These are phyloP conservation scores for Pachyrhynchus sulphureomaculatus DNA, from an alignment of 1,140 invertebrate species.

Conservation along the genomic window DNA sequence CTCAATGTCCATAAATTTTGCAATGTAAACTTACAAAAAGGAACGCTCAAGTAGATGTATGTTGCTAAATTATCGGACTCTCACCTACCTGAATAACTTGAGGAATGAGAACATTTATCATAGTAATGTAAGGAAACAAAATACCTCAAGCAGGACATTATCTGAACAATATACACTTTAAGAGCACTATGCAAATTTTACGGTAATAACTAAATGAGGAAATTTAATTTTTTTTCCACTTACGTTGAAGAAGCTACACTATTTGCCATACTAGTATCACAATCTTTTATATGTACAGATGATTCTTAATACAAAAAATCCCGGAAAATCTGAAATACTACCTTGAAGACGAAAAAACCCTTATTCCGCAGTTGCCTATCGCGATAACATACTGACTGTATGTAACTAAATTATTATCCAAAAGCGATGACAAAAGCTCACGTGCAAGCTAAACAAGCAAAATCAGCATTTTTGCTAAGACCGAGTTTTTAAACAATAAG, in stretches of 20 bases:
- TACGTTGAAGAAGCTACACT: conserved; percentile 15
- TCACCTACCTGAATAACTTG: no score
- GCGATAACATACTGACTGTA: conserved; percentile 13
- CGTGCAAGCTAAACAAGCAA: conserved; percentile 21
- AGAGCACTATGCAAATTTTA: no score
- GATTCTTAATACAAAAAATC: neutral
- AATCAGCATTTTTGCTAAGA: conserved; percentile 21
- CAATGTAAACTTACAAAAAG: no score
- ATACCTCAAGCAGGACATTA: no score
- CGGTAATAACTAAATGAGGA: neutral
- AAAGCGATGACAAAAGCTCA: conserved; percentile 31
- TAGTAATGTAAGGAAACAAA: no score
- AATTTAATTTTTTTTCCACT: no score
- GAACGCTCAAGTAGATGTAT: no score
- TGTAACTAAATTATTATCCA: conserved; percentile 20
- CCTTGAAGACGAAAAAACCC: neutral
- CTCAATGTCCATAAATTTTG: no score
- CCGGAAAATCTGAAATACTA: neutral
- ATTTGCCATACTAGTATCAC: neutral
- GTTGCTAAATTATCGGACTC: no score
- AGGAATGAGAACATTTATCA: no score
- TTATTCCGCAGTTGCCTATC: conserved; percentile 8
- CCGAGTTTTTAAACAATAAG: conserved; percentile 26
- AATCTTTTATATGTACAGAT: neutral
- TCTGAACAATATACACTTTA: no score